Evolutionary conservation across 1,140 invertebrate genomes (phyloP).

Genomic region (Microplitis mediator): DNA sequence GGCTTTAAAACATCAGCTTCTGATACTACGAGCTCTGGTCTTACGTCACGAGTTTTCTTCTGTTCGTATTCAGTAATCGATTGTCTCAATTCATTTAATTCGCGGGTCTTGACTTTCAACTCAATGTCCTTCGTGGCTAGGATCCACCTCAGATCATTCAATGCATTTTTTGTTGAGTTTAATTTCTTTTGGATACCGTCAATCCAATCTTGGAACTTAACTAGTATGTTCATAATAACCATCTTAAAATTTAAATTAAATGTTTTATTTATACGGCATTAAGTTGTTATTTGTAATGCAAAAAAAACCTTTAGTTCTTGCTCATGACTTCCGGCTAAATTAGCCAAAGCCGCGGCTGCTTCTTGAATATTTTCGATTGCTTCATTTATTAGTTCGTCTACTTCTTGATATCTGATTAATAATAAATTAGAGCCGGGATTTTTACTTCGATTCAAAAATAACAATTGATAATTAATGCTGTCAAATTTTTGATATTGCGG

Average conservation of each 20-base stretch:
- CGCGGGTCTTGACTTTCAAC: constrained; percentile 27
- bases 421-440: too few species aligned
- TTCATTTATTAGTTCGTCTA: constrained; percentile 52
- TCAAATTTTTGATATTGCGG: too few species aligned
- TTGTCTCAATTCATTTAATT: constrained; percentile 26
- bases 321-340: constrained; percentile 50
- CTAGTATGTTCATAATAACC: constrained; percentile 48
- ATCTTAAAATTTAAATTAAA: constrained; percentile 34
- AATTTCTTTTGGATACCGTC: constrained; percentile 40
- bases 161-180: constrained; percentile 33
- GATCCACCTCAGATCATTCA: constrained; percentile 36
- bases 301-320: constrained; percentile 56
- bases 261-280: not conserved
- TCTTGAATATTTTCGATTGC: constrained; percentile 50
- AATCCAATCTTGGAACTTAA: constrained; percentile 44
- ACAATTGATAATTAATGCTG: too few species aligned
- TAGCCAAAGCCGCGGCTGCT: constrained; percentile 45
- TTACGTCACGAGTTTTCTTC: constrained; percentile 16
- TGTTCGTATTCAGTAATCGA: constrained; percentile 1
- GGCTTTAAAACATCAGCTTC: too few species aligned
- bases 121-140: constrained; percentile 36
- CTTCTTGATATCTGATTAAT: constrained; percentile 44
- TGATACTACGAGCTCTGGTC: too few species aligned
- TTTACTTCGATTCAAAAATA: too few species aligned
- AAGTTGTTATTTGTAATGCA: constrained; percentile 23